A percentile compares a stretch with the other conserved stretches of the same genome.
Evolutionary conservation across 1,140 invertebrate species (phyloP).

Genomic region (Cydia amplana): DNA sequence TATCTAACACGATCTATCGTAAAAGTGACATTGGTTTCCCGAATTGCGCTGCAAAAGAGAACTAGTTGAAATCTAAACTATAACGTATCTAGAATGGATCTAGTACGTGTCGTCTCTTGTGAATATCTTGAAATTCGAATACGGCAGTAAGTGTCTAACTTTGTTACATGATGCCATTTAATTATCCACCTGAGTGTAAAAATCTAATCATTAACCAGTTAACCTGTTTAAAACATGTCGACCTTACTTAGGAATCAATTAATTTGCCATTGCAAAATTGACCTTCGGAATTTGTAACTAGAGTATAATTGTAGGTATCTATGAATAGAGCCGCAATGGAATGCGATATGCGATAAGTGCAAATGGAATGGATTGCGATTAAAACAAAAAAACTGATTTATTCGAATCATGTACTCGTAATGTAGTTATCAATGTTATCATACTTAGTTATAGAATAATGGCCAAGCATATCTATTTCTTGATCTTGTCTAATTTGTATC

Average conservation of each 20-base stretch:
- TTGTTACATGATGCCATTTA: conserved; percentile 19
- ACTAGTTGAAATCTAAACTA: too few relatives aligned
- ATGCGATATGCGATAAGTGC: too few relatives aligned
- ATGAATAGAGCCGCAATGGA: background rate
- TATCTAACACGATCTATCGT: too few relatives aligned
- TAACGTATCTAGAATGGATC: too few relatives aligned
- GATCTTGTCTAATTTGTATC: background rate
- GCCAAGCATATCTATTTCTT: background rate
- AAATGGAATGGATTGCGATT: too few relatives aligned
- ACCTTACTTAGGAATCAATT: conserved; percentile 17
- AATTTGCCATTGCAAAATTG: background rate
- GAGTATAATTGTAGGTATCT: conserved; percentile 10
- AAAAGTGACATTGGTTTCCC: too few relatives aligned
- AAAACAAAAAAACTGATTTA: conserved; percentile 5
- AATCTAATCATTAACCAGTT: conserved; percentile 7
- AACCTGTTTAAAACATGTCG: conserved; percentile 21
- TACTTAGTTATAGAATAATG: background rate
- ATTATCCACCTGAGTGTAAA: background rate
- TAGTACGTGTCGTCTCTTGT: too few relatives aligned
- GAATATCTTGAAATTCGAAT: too few relatives aligned
- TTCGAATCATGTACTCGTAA: background rate
- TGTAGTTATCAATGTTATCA: too few relatives aligned
- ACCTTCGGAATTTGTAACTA: background rate
- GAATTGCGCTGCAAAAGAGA: too few relatives aligned
- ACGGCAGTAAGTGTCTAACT: background rate